Percentiles rank a stretch among this genome's conserved stretches.
phyloP scores from a whole-genome alignment of 2,113 vertebrate genomes.

The Mormyrus lacerda region DNA sequence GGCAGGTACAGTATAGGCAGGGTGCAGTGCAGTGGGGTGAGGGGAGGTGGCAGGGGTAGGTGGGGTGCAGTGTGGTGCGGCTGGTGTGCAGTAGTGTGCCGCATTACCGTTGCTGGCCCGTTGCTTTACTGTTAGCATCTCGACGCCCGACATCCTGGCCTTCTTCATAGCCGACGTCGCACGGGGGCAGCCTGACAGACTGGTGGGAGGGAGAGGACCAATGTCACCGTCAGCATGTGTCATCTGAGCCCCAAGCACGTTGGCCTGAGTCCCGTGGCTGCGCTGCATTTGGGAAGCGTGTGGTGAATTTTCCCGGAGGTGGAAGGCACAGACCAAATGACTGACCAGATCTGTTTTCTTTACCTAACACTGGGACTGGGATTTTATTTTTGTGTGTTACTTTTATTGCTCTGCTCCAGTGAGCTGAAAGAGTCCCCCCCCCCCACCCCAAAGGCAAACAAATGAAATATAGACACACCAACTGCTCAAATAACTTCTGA shows the following conservation, averaged over 20 bases:
- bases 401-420: background rate
- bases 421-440: background rate
- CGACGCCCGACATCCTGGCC: conserved; percentile 91
- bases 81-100: background rate
- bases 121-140: conserved; percentile 97
- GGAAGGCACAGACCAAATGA: background rate
- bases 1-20: too few relatives aligned
- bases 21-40: background rate
- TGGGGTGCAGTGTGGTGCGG: background rate
- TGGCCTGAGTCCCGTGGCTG: background rate
- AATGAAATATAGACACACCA: background rate
- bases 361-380: background rate
- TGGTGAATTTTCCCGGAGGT: background rate
- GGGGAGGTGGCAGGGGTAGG: background rate
- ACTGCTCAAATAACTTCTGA: background rate
- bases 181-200: conserved; percentile 94
- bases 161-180: conserved; percentile 99
- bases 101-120: conserved; percentile 83
- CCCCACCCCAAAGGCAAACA: background rate
- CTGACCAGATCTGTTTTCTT: background rate
- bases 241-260: background rate
- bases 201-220: conserved; percentile 38
- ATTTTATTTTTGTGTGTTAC: background rate
- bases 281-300: background rate
- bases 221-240: background rate